A percentile compares a stretch with the other conserved stretches of the same genome.
Conservation (phyloP, 2,113 vertebrate species). For the Brienomyrus brachyistius region DNA sequence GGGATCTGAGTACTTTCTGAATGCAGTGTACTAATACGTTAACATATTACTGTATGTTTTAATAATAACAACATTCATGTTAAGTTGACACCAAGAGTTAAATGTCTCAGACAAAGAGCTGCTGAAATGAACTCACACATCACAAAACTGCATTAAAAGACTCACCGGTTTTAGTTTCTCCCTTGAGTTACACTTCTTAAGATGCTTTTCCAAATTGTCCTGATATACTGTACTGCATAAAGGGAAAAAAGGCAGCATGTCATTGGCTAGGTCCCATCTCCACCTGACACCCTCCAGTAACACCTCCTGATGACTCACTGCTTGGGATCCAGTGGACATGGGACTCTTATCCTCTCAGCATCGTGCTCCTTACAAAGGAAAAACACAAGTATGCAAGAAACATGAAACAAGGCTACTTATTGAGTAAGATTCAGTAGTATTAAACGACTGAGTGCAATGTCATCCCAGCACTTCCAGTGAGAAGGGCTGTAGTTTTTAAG, state of each 20-base stretch:
- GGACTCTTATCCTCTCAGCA: conserved; percentile 66
- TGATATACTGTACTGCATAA: conserved; percentile 76
- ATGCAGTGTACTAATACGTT: neutral
- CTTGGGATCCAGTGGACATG: conserved; percentile 88
- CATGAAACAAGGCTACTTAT: neutral
- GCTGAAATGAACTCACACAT: neutral
- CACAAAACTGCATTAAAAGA: conserved; percentile 13
- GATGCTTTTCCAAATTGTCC: conserved; percentile 81
- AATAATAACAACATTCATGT: neutral
- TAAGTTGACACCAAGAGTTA: neutral
- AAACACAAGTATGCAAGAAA: neutral
- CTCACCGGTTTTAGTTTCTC: conserved; percentile 84
- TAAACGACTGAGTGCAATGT: neutral
- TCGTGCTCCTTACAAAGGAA: conserved; percentile 53
- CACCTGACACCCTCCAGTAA: neutral
- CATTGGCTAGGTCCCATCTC: neutral
- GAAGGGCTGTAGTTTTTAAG: neutral
- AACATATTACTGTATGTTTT: neutral
- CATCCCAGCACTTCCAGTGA: neutral
- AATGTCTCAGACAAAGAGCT: neutral
- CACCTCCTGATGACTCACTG: conserved; percentile 67
- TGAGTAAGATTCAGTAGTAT: neutral
- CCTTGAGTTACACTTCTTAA: conserved; percentile 91
- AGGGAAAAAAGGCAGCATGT: neutral
- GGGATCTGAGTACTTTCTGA: neutral